phyloP scores from a whole-genome alignment of 2,888 invertebrate genomes.

The Bembecia ichneumoniformis region DNA sequence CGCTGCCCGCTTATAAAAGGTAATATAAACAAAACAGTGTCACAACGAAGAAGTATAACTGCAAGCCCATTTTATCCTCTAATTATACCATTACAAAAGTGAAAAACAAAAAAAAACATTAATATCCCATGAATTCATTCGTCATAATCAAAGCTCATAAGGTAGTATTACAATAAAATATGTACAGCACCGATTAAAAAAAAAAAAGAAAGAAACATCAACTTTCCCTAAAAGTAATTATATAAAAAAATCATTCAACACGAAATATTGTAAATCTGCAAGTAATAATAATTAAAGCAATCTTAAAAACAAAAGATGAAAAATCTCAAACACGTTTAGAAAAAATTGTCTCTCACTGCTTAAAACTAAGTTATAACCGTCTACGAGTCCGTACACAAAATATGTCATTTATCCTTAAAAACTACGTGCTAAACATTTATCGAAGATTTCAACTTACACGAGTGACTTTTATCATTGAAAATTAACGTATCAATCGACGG shows the following conservation, averaged over 20 bases:
- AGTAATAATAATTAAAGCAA: slow-evolving; percentile 61
- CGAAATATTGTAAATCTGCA: slow-evolving; percentile 40
- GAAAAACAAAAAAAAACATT: neutral
- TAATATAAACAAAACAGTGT: slow-evolving; percentile 13
- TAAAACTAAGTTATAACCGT: slow-evolving; percentile 14
- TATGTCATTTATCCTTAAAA: slow-evolving; percentile 58
- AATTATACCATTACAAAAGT: neutral
- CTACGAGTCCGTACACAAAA: slow-evolving; percentile 56
- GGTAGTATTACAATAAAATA: slow-evolving; percentile 24
- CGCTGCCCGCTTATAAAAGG: slow-evolving; percentile 4
- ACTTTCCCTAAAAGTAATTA: slow-evolving; percentile 36
- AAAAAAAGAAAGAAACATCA: slow-evolving; percentile 35
- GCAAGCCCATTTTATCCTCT: neutral
- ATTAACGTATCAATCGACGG: slow-evolving; percentile 6
- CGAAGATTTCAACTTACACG: neutral
- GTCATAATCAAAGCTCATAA: slow-evolving; percentile 16
- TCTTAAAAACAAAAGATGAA: slow-evolving; percentile 43
- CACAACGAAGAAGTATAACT: slow-evolving; percentile 2
- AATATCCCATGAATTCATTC: slow-evolving; percentile 2
- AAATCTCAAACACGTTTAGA: slow-evolving; percentile 30
- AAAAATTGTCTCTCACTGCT: slow-evolving; percentile 22
- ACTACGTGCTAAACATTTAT: slow-evolving; percentile 4
- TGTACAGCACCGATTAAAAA: slow-evolving; percentile 22
- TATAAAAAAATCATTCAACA: slow-evolving; percentile 43
- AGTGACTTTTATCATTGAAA: slow-evolving; percentile 4